Evolutionary conservation across 2,888 invertebrate species (phyloP), one percentile per base, ranked within the genome.

Genomic region (Drosophila percnosoma): DNA sequence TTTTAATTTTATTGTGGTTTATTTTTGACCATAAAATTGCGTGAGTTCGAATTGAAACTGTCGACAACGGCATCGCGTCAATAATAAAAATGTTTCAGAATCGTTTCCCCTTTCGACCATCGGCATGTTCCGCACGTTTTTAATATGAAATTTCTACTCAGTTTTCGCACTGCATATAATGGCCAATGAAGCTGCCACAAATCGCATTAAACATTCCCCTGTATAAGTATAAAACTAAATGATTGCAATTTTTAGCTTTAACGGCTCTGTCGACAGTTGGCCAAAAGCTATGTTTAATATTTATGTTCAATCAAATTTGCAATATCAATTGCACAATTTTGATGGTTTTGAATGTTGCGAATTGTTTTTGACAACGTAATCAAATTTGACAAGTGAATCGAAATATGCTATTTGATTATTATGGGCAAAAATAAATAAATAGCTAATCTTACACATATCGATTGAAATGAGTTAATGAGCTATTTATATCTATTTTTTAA

Each of bases 61-160:
- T 45, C 60, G 58, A 60, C 66, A 63, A 63, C 49, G 45, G 48
- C 65, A 65, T 33, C 21, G 63, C 74, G 60, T 69, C 57, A 69
- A 70, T 74, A 79, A 62, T 52, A 65, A 55, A 75, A 62, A 75
- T 38, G 55, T 18, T 24, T 48, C 42, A 38, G n/a, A 73, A 21
- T 38, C 36, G 33, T 52, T 68, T 54, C 45, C 29, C 29, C 27
- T 57, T 42, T 57, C 40, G 38, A 42, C 40, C 59, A 74, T 80
- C 72, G 66, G 68, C 59, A 70, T 83, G 67, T 73, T 69, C 69
- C 72, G 71, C 85, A 87, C 73, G 87, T 84, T 76, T 87, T 87
- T 72, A 73, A 84, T 87, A 81, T 74, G 55, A 64, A 66, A 73
- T 63, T 65, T 55, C 57, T 36, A 49, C 21, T 21, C 42, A 49